A percentile compares a stretch with the other conserved stretches of the same genome.
These are phyloP conservation scores for Paramisgurnus dabryanus DNA, from an alignment of 2,113 vertebrate genomes.

Conservation along the genomic window DNA sequence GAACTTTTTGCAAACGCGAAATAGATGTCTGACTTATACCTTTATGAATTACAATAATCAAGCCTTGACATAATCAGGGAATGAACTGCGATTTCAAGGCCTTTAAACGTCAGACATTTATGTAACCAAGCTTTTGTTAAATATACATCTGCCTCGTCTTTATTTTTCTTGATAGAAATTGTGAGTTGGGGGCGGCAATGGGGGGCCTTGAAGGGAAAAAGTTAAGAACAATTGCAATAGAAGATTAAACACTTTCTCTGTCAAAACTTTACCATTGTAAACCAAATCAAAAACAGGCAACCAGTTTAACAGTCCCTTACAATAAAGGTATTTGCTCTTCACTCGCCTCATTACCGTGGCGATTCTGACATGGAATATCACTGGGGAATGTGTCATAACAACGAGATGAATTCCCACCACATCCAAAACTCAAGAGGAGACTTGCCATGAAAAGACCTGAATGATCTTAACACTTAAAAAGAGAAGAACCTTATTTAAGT, in stretches of 20 bases:
- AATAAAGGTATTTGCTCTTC: slow-evolving; percentile 39
- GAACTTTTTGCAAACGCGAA: too few species aligned
- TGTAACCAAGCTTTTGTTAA: too few species aligned
- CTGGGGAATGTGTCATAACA: slow-evolving; percentile 31
- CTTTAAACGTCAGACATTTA: too few species aligned
- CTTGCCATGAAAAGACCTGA: not conserved
- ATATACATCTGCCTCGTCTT: too few species aligned
- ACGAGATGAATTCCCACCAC: slow-evolving; percentile 13
- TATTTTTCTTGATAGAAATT: too few species aligned
- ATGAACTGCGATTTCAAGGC: too few species aligned
- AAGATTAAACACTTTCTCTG: slow-evolving; percentile 52
- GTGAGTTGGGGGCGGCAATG: too few species aligned
- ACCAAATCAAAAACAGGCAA: slow-evolving; percentile 49
- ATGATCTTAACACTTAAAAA: not conserved
- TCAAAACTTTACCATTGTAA: slow-evolving; percentile 60
- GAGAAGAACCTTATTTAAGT: not conserved
- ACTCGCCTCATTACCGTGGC: not conserved
- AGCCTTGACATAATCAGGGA: too few species aligned
- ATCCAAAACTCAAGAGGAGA: slow-evolving; percentile 19
- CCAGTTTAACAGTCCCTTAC: slow-evolving; percentile 47
- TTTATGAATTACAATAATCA: too few species aligned
- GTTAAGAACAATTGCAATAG: slow-evolving; percentile 21
- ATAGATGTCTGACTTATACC: too few species aligned
- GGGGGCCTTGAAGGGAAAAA: too few species aligned
- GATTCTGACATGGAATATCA: not conserved